A percentile compares a stretch with the other conserved stretches of the same genome.
These are phyloP conservation scores for Panorpa germanica DNA, from an alignment of 2,888 invertebrate genomes.

Conservation along the genomic window DNA sequence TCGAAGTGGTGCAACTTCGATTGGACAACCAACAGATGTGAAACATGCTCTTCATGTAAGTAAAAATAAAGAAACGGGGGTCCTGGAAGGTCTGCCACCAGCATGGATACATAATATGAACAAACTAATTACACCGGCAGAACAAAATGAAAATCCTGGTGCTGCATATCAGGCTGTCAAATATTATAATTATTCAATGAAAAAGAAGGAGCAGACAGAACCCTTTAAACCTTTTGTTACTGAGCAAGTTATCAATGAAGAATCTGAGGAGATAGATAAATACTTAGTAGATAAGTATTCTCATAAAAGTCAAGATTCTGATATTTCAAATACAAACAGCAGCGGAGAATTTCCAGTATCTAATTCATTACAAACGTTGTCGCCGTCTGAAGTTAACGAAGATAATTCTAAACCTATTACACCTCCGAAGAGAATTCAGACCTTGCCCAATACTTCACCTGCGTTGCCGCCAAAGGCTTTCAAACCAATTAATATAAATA, in stretches of 20 bases:
- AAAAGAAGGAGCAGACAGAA: constrained; percentile 52
- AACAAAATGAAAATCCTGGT: constrained; percentile 76
- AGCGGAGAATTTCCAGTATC: constrained; percentile 31
- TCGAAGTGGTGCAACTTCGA: constrained; percentile 36
- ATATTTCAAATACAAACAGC: constrained; percentile 29
- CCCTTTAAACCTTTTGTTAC: constrained; percentile 68
- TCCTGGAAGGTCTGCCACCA: constrained; percentile 68
- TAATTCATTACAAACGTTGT: constrained; percentile 23
- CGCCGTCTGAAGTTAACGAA: constrained; percentile 21
- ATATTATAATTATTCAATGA: constrained; percentile 74
- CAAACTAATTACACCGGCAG: constrained; percentile 67
- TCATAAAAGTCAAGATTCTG: constrained; percentile 42
- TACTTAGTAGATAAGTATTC: constrained; percentile 53
- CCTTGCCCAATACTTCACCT: constrained; percentile 14
- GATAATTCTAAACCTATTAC: constrained; percentile 35
- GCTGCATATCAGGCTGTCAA: constrained; percentile 83
- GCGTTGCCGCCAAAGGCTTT: constrained; percentile 1
- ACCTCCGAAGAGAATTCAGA: constrained; percentile 25
- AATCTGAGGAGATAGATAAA: constrained; percentile 65
- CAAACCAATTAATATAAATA: constrained; percentile 23
- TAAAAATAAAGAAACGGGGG: constrained; percentile 63
- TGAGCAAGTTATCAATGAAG: constrained; percentile 60
- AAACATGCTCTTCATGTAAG: constrained; percentile 75
- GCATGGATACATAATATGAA: constrained; percentile 66
- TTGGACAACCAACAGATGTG: constrained; percentile 72